These are phyloP conservation scores for Saccostrea glomerata DNA, from an alignment of 1,140 invertebrate species.

Conservation along the genomic window DNA sequence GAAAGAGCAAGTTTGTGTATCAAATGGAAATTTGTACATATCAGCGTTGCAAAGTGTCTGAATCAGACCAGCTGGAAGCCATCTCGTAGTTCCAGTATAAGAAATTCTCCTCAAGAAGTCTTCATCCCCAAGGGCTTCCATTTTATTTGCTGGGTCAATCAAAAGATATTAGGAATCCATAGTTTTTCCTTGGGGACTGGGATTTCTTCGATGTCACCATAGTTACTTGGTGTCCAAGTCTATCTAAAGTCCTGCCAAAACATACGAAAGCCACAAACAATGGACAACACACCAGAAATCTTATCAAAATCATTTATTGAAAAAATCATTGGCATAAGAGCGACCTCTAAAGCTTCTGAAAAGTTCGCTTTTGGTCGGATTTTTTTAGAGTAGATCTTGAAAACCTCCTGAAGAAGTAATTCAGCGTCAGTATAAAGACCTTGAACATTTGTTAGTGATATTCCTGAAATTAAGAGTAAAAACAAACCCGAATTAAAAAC, in stretches of 20 bases:
- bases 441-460: neutral
- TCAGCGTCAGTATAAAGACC: neutral
- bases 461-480: neutral
- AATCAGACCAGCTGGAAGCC: neutral
- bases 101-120: neutral
- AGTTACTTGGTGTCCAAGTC: constrained; percentile 27
- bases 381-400: constrained; percentile 8
- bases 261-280: neutral
- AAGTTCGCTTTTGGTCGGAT: neutral
- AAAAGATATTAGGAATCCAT: constrained; percentile 40
- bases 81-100: neutral
- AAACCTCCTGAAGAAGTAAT: constrained; percentile 3
- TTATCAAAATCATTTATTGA: constrained; percentile 41
- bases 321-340: neutral
- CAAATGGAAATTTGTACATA: constrained; percentile 44
- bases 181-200: neutral
- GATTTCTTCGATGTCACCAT: neutral
- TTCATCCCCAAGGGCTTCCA: neutral
- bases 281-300: neutral
- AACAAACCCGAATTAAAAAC: neutral
- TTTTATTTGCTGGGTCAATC: neutral
- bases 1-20: constrained; percentile 32
- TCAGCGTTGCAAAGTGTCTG: constrained; percentile 17
- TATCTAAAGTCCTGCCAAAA: constrained; percentile 36
- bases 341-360: neutral